These are phyloP conservation scores for Haemorhous mexicanus DNA, from an alignment of 2,113 vertebrate species.

Conservation along the genomic window DNA sequence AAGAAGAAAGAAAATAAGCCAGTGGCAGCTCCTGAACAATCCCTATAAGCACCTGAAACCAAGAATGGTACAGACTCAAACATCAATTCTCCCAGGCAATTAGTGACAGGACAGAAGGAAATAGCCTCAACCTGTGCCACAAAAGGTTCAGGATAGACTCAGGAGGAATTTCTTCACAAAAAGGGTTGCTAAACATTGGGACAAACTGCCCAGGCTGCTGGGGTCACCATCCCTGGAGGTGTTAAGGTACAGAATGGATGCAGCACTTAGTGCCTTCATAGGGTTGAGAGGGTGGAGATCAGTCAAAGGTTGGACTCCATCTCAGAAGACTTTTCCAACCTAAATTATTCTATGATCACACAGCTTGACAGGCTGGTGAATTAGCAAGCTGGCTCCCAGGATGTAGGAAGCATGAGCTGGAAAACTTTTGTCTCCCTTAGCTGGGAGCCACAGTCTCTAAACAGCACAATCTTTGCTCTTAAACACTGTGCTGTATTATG, in stretches of 20 bases:
- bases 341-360: background rate
- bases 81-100: background rate
- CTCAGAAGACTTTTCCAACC: background rate
- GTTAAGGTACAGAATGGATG: background rate
- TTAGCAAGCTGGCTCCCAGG: background rate
- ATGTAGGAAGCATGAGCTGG: background rate
- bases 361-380: background rate
- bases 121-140: background rate
- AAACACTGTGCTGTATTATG: background rate
- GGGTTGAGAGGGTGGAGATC: background rate
- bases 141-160: background rate
- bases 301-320: background rate
- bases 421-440: background rate
- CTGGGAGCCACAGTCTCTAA: background rate
- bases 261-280: background rate
- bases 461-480: background rate
- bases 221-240: background rate
- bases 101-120: background rate
- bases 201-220: background rate
- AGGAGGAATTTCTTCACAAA: background rate
- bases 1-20: constrained; percentile 9
- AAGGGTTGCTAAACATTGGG: background rate
- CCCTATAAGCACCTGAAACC: background rate
- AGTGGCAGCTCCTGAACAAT: background rate
- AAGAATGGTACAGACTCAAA: fast-evolving